Base-by-base conservation (phyloP, 1,140 invertebrate species). In the Achatina immaculata region DNA sequence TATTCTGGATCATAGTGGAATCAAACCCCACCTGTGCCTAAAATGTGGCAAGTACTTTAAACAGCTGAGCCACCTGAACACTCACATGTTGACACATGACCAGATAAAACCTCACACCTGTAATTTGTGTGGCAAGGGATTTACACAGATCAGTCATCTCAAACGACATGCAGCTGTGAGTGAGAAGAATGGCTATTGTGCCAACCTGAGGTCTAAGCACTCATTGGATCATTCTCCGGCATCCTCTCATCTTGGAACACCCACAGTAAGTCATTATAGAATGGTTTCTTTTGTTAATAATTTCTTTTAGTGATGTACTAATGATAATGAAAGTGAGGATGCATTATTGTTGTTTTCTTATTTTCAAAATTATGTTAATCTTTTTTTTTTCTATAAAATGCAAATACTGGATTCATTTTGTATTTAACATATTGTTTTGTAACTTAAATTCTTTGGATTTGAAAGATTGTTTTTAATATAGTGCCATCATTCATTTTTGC, bases 41-140 rank as follows among this genome's bases (percentile, higher is more conserved):
- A 84, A 89, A 34, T 91, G 90, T 86, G 89, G 89, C 31, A 90
- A 91, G 81, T 89, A 88, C 74, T 91, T 91, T 82, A 90, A 89
- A 82, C 90, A 90, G 79, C 82, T 89, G 19, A 87, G 87, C 81
- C 89, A 90, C 80, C 86, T 91, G 3, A 89, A 90, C 76, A 90
- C 89, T 7, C 91, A 91, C 80, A 89, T 90, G 87, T 80, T 91
- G 55, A 91, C 90, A 16, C 91, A 91, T 82, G 89, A 88, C 62
- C 89, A 91, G 31, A 79, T 89, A n/a, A 89, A 89, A 74, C 90
- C 90, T 51, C 87, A 91, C 77, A 76, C 83, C 7, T 91, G 91
- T 87, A 81, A 81, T 16, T 79, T 87, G 21, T 91, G 90, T 85
- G 82, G 85, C 1, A 90, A 90, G 58, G 85, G 86, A 14, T 91